phyloP scores from a whole-genome alignment of 2,797 vertebrate species.

The Carapus acus region DNA sequence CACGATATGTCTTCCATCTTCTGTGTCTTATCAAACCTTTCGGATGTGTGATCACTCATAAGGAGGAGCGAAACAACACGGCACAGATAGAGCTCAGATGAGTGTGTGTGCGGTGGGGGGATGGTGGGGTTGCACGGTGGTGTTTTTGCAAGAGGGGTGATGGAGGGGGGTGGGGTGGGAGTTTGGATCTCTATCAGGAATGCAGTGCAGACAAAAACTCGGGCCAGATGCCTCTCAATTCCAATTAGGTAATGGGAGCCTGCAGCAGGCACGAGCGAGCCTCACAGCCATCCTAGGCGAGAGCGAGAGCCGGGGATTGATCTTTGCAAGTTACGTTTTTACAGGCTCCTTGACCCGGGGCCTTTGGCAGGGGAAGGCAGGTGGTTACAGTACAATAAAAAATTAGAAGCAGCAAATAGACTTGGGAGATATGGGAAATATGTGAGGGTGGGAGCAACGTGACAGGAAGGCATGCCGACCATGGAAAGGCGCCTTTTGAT shows the following conservation, averaged over 20 bases:
- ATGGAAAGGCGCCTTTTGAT: background rate
- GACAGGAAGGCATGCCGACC: background rate
- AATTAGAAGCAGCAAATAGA: slow-evolving; percentile 25
- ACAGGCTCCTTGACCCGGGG: slow-evolving; percentile 46
- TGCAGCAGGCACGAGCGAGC: slow-evolving; percentile 65
- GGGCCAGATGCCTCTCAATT: slow-evolving; percentile 75
- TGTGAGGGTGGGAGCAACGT: background rate
- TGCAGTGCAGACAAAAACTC: slow-evolving; percentile 55
- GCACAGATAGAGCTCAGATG: slow-evolving; percentile 22
- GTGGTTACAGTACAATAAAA: slow-evolving; percentile 45
- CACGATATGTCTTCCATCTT: slow-evolving; percentile 27
- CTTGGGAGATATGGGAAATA: slow-evolving; percentile 15
- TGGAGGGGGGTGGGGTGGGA: slow-evolving; percentile 6
- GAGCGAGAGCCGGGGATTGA: slow-evolving; percentile 26
- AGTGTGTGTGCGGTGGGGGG: background rate
- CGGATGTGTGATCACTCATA: slow-evolving; percentile 42
- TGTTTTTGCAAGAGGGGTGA: too few relatives aligned
- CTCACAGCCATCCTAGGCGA: slow-evolving; percentile 52
- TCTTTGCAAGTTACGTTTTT: slow-evolving; percentile 48
- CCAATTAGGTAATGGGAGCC: slow-evolving; percentile 75
- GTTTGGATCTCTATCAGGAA: slow-evolving; percentile 41
- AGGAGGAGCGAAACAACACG: slow-evolving; percentile 16
- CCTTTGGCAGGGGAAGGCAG: slow-evolving; percentile 43
- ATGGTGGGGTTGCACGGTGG: too few relatives aligned
- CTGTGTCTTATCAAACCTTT: slow-evolving; percentile 22